phyloP scores from a whole-genome alignment of 2,888 invertebrate genomes.

The Eugnorisma glareosa region DNA sequence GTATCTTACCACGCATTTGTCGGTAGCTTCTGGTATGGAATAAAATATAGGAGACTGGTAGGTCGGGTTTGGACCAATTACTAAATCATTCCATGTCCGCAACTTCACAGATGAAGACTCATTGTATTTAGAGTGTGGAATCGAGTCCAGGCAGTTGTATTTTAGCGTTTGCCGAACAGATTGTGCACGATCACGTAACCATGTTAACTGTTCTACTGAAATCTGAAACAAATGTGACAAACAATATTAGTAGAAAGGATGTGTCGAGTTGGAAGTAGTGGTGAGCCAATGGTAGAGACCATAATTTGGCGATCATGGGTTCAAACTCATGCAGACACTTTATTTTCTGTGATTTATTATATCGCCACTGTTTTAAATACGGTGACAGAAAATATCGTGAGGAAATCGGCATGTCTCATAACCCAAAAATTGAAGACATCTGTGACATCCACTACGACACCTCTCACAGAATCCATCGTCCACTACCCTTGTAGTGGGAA shows the following conservation, averaged over 20 bases:
- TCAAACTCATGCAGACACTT: not conserved
- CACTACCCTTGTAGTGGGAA: too few relatives aligned
- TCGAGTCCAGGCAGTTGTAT: slow-evolving; percentile 67
- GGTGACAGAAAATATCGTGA: not conserved
- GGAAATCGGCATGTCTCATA: not conserved
- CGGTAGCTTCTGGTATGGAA: slow-evolving; percentile 13
- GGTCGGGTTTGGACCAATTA: slow-evolving; percentile 34
- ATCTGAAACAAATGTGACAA: slow-evolving; percentile 6
- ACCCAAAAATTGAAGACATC: too few relatives aligned
- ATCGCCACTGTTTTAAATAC: not conserved
- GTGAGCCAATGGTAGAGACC: not conserved
- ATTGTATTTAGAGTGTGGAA: slow-evolving; percentile 44
- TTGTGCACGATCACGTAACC: slow-evolving; percentile 19
- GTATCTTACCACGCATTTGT: slow-evolving; percentile 25
- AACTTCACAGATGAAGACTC: slow-evolving; percentile 51
- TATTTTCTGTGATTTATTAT: not conserved
- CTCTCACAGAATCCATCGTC: too few relatives aligned
- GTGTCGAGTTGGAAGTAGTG: not conserved
- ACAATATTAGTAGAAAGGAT: not conserved
- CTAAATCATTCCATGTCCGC: slow-evolving; percentile 55
- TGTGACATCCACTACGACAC: too few relatives aligned
- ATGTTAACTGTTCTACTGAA: slow-evolving; percentile 25
- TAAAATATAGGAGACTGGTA: slow-evolving; percentile 27
- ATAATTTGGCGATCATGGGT: not conserved
- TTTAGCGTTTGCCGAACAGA: slow-evolving; percentile 63